Evolutionary conservation across 2,888 invertebrate genomes (phyloP), one percentile per base, ranked within the genome.

Genomic region (Hoplodrina ambigua): DNA sequence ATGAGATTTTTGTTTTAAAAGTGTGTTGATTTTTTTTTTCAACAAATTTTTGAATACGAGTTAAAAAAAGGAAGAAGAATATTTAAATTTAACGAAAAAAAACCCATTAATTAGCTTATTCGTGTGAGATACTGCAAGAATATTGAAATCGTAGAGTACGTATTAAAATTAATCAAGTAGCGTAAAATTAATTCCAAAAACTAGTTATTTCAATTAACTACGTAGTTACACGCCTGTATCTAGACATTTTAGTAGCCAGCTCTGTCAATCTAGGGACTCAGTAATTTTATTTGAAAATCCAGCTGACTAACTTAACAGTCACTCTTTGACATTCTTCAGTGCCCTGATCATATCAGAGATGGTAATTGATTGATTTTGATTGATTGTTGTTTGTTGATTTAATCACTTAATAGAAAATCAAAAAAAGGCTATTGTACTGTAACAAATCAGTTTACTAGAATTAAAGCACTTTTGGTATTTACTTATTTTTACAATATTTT

Each of bases 171-270:
- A 37, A 69, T 62, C 54, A 58, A 37, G 37, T 37, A 63, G 30
- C 62, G 53, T 66, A 49, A 55, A 69, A 66, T 75, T 49, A 61
- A 79, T 73, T 75, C 60, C 3, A 37, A 58, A 65, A 66, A 61
- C 75, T 46, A 57, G 74, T 73, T 58, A 66, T 61, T 75, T 72
- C 72, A 79, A 73, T 73, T 61, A 73, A 6, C 25, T 53, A 11
- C 0, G 13, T 41, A 57, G 53, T 75, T 69, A 58, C 13, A 76
- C 55, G 71, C 52, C 15, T 73, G 71, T 61, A 52, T 11, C 69
- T 69, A 46, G 69, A 20, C 41, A 44, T 33, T 71, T 37, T 50
- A 61, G 15, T 17, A 49, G 44, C 56, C 17, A 70, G 20, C 17
- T 53, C 19, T 0, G 41, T 50, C 8, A 58, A 53, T 46, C 46